Base-by-base conservation (phyloP, 2,113 vertebrate genomes). In the Zosterops japonicus region DNA sequence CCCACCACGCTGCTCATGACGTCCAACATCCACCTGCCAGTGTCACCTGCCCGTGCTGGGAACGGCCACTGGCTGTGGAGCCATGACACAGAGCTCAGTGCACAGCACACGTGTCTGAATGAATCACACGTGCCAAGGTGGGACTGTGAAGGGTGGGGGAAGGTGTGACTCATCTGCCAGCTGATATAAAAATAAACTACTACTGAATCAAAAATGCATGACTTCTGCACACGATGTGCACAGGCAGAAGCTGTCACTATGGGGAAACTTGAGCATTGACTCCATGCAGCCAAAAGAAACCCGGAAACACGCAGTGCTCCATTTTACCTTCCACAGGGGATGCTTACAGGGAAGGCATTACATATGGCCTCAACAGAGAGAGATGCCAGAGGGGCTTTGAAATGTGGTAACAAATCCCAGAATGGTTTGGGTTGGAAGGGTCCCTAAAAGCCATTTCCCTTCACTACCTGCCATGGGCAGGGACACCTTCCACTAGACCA, bases 171-270 rank as follows among this genome's bases (percentile, higher is more conserved):
- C 94, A 96, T 82, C 70, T n/a, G 53, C 90, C 74, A 77, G 93
- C 67, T 93, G 81, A 64, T 72, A 46, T 6, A 87, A 93, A 95
- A 96, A 96, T 91, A 95, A 93, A 52, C 79, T 91, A 93, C 95
- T 79, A 91, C 71, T 65, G 93, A 90, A 90, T 76, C 85, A 82
- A 90, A 94, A 87, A 49, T 24, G 71, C 56, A 24, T 28, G 52
- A 68, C 42, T 87, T 10, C 52, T 88, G 83, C 79, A 57, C 61
- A 46, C 39, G 10, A 10, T 9, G 50, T 4, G 42, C 83, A 41
- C 72, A 71, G 87, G 89, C 91, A 94, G 93, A 63, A 84, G 78
- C 91, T 94, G 91, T 86, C 94, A 89, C 95, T 94, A 95, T 21
- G 61, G 6, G 4, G 77, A 85, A 83, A 44, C 63, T 8, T 9